A percentile compares a stretch with the other conserved stretches of the same genome.
Evolutionary conservation across 2,113 vertebrate genomes (phyloP).

Genomic region (Stictonetta naevosa): DNA sequence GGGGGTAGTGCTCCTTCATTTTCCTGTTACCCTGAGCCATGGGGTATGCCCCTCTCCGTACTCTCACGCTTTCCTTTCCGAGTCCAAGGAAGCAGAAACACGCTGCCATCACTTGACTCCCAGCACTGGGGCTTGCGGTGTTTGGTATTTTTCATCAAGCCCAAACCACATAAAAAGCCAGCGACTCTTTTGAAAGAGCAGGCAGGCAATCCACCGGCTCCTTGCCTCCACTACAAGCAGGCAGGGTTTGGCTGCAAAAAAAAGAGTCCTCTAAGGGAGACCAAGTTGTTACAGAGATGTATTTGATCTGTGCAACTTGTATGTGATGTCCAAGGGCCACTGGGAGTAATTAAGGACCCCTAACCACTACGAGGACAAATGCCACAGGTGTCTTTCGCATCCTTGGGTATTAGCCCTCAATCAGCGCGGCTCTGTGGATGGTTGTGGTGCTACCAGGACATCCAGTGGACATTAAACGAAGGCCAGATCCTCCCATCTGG

Average conservation of each 20-base stretch:
- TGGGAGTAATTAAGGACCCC: not conserved
- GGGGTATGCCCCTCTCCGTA: rapidly evolving
- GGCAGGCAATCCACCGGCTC: too few species aligned
- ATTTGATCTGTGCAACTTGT: not conserved
- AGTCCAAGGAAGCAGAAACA: not conserved
- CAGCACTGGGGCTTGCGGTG: not conserved
- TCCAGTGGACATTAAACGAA: not conserved
- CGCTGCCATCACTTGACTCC: not conserved
- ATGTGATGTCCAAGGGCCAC: not conserved
- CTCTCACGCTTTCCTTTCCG: not conserved
- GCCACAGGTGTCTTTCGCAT: not conserved
- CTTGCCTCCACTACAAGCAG: not conserved
- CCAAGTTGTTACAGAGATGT: not conserved
- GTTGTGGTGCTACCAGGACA: too few species aligned
- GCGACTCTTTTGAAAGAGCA: not conserved
- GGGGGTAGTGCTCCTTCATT: not conserved
- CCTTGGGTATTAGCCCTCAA: not conserved
- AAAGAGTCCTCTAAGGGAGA: not conserved
- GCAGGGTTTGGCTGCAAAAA: not conserved
- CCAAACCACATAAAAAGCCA: not conserved
- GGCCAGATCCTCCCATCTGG: not conserved
- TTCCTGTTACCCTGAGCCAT: not conserved
- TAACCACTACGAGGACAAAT: not conserved
- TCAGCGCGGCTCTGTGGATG: rapidly evolving
- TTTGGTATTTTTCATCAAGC: too few species aligned